Evolutionary conservation across 2,113 vertebrate species (phyloP), one percentile per base, ranked within the genome.

Genomic region (Addax nasomaculatus): DNA sequence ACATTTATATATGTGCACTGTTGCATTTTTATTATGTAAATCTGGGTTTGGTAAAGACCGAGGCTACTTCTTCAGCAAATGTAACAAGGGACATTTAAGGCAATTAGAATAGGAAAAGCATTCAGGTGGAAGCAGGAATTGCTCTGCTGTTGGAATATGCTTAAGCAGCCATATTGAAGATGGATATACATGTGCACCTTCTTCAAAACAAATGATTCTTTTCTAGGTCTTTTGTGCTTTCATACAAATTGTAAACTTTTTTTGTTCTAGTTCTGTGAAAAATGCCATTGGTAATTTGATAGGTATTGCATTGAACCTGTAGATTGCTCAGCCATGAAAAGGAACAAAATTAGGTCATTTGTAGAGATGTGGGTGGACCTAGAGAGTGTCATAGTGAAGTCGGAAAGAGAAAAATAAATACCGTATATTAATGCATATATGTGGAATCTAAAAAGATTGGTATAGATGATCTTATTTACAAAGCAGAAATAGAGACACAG

Each of bases 1-100:
- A 85, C 27, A 91, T 94, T 92, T 93, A 55, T 85, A 25, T 45
- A 39, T 29, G 49, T n/a, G 80, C 57, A 11, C 0, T 55, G 45
- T n/a, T 79, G 94, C 55, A 4, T 62, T 64, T 87, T 55, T 33
- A 39, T n/a, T 21, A 10, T 81, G 55, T 73, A 90, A 96, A 91
- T 95, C 53, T 97, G 89, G 33, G 16, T 95, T 97, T 90, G 43
- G 58, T 58, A 79, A 90, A 39, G 87, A 80, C 70, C 36, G 30
- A 6, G 92, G 89, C 51, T 97, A 81, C 85, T 97, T 89, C 62
- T 89, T 97, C 83, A 98, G 47, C 92, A 89, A 79, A 51, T 58
- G n/a, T 89, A 93, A 80, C 93, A 62, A 25, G 13, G 76, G 36
- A 10, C 5, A 33, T 51, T 83, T 53, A 67, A 85, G n/a, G 73